Conservation (phyloP, 2,113 vertebrate genomes). For the Alaudala cheleensis region DNA sequence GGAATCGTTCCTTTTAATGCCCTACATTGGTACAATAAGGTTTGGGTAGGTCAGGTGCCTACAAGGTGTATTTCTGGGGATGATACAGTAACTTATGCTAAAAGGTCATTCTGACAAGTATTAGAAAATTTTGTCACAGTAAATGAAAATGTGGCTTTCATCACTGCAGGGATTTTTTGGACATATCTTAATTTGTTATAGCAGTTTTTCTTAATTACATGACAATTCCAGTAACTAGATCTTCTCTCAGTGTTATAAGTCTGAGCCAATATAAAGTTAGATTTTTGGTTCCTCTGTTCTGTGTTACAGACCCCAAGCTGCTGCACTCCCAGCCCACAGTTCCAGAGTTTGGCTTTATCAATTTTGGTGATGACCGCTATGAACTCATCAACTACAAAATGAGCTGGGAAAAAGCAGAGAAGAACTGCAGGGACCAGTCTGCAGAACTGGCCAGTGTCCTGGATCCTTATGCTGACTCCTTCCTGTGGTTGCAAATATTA, state of each 20-base stretch:
- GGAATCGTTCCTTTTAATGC: neutral
- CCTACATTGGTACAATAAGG: neutral
- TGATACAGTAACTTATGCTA: neutral
- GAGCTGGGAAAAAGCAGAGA: constrained; percentile 87
- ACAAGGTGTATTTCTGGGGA: neutral
- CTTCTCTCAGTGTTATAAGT: neutral
- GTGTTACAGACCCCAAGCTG: constrained; percentile 75
- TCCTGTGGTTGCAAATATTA: constrained; percentile 67
- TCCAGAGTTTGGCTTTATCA: constrained; percentile 57
- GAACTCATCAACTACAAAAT: constrained; percentile 79
- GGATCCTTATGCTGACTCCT: constrained; percentile 75
- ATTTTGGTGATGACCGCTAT: constrained; percentile 79
- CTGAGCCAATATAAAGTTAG: neutral
- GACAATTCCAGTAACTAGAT: neutral
- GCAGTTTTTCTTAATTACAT: neutral
- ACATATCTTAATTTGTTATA: neutral
- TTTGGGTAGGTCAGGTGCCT: neutral
- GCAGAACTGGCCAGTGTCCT: constrained; percentile 83
- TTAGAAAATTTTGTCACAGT: neutral
- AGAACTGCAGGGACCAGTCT: constrained; percentile 82
- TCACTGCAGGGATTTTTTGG: neutral
- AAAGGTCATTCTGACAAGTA: neutral
- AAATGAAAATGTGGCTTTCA: neutral
- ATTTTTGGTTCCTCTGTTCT: neutral
- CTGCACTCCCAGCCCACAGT: constrained; percentile 50